Conservation (phyloP, 2,113 vertebrate species). For the Empidonax traillii region DNA sequence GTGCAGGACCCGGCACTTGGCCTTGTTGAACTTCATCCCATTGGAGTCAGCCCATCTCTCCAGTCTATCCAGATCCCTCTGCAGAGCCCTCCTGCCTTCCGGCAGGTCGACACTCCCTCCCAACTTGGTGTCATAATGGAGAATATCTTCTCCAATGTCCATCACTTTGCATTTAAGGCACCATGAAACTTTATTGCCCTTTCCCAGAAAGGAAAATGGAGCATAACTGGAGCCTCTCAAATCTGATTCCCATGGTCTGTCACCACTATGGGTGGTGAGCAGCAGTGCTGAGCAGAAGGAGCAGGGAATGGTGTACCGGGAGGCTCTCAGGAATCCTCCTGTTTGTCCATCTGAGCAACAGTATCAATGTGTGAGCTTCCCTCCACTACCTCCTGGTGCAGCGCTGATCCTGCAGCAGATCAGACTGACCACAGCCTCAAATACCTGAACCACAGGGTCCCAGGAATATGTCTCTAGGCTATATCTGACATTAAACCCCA, state of each 20-base stretch:
- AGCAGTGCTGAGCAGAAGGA: not conserved
- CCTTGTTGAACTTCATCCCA: too few species aligned
- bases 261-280: not conserved
- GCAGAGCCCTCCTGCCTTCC: too few species aligned
- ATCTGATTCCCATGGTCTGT: not conserved
- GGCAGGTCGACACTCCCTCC: too few species aligned
- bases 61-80: too few species aligned
- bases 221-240: not conserved
- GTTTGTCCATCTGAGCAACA: not conserved
- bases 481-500: too few species aligned
- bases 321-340: not conserved
- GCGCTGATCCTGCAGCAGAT: not conserved
- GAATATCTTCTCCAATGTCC: not conserved
- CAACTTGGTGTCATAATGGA: too few species aligned
- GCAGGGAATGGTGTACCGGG: not conserved
- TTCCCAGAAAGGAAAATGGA: not conserved
- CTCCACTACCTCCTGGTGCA: accelerated
- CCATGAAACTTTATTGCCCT: not conserved
- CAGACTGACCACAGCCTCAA: not conserved
- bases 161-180: not conserved
- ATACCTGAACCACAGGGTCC: not conserved
- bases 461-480: not conserved
- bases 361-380: accelerated
- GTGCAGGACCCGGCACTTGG: too few species aligned
- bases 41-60: too few species aligned